Evolutionary conservation across 2,797 vertebrate genomes (phyloP).

Genomic region (Carapus acus): DNA sequence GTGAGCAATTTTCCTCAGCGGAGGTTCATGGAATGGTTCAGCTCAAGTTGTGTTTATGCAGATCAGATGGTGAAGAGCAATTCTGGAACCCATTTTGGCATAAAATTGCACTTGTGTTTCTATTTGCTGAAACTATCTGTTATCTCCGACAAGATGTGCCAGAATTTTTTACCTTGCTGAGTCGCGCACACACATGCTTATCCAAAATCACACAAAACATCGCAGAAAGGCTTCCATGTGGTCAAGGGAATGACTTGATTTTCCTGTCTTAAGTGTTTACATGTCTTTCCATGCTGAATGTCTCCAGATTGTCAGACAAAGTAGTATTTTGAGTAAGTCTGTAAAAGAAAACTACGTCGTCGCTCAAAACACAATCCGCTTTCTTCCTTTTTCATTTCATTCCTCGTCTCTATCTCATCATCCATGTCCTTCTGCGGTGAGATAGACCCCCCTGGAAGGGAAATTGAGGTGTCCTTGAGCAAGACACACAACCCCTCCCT

Average conservation of each 20-base stretch:
- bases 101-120: constrained; percentile 1
- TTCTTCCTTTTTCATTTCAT: too few species aligned
- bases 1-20: not conserved
- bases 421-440: too few species aligned
- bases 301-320: too few species aligned
- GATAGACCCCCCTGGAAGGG: too few species aligned
- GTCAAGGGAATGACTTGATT: not conserved
- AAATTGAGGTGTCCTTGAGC: too few species aligned
- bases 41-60: too few species aligned
- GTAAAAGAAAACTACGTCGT: too few species aligned
- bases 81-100: not conserved
- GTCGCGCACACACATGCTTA: not conserved
- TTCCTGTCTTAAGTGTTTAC: not conserved
- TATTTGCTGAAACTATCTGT: not conserved
- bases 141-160: not conserved
- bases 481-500: too few species aligned
- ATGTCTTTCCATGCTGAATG: not conserved
- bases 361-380: too few species aligned
- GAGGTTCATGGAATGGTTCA: not conserved
- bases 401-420: too few species aligned
- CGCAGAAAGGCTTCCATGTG: too few species aligned
- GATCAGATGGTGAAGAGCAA: not conserved
- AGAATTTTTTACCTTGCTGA: not conserved
- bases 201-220: not conserved
- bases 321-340: too few species aligned